Conservation (phyloP, 2,797 vertebrate genomes). For the Sebastes umbrosus region DNA sequence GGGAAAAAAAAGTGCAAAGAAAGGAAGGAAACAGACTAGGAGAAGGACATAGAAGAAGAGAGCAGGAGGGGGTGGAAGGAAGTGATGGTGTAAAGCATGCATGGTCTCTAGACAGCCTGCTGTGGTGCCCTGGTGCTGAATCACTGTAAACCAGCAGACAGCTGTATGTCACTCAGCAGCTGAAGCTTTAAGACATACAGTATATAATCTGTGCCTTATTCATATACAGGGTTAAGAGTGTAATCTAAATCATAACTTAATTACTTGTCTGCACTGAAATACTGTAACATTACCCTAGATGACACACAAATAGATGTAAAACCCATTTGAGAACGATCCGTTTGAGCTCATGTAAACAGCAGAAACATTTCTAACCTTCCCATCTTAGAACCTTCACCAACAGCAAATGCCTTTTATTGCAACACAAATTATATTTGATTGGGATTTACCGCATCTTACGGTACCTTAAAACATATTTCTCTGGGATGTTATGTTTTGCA, state of each 20-base stretch:
- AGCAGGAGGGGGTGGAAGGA: constrained; percentile 8
- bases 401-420: not conserved
- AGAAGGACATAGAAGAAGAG: not conserved
- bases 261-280: not conserved
- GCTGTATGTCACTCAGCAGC: constrained; percentile 29
- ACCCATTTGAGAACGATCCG: not conserved
- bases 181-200: not conserved
- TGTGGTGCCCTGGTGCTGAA: constrained; percentile 39
- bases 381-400: not conserved
- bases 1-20: not conserved
- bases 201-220: constrained; percentile 9
- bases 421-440: not conserved
- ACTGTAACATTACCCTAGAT: not conserved
- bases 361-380: not conserved
- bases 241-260: not conserved
- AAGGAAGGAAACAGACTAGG: not conserved
- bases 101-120: constrained; percentile 32
- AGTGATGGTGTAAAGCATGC: constrained; percentile 42
- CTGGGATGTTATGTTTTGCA: not conserved
- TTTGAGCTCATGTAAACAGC: not conserved
- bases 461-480: not conserved
- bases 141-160: constrained; percentile 23
- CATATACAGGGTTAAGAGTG: not conserved
- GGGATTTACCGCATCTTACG: not conserved
- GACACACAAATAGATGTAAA: not conserved